phyloP scores from a whole-genome alignment of 2,888 invertebrate genomes.

The Cecidostiba fungosa region DNA sequence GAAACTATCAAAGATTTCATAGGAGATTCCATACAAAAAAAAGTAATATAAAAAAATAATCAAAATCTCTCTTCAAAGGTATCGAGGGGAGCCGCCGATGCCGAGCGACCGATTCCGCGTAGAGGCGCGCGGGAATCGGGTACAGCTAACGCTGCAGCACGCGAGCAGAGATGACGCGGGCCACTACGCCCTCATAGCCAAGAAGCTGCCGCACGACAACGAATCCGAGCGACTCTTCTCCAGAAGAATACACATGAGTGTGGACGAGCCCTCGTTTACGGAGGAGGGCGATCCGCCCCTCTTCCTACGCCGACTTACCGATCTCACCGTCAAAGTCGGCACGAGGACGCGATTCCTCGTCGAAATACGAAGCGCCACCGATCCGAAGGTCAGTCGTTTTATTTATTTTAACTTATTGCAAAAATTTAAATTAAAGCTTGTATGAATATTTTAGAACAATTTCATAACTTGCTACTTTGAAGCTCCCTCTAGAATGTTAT shows the following conservation, averaged over 20 bases:
- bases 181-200: conserved; percentile 86
- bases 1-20: background rate
- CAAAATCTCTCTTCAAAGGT: conserved; percentile 8
- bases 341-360: conserved; percentile 92
- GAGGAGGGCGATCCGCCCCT: conserved; percentile 88
- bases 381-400: conserved; percentile 86
- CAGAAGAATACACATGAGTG: conserved; percentile 73
- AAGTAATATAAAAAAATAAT: background rate
- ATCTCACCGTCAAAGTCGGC: conserved; percentile 94
- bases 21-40: background rate
- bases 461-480: background rate
- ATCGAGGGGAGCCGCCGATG: conserved; percentile 81
- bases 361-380: conserved; percentile 90
- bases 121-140: conserved; percentile 84
- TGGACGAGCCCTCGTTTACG: conserved; percentile 73
- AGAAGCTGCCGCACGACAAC: conserved; percentile 81
- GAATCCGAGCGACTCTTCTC: conserved; percentile 68
- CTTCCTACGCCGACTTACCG: conserved; percentile 91
- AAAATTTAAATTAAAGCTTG: background rate
- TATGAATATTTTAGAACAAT: background rate
- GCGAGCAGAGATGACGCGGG: conserved; percentile 80
- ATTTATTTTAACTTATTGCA: conserved; percentile 6
- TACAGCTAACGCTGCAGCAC: conserved; percentile 82
- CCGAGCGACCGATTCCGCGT: conserved; percentile 86
- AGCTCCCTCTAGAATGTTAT: background rate